Evolutionary conservation across 2,797 vertebrate species (phyloP), one percentile per base, ranked within the genome.

Genomic region (Acanthis flammea): DNA sequence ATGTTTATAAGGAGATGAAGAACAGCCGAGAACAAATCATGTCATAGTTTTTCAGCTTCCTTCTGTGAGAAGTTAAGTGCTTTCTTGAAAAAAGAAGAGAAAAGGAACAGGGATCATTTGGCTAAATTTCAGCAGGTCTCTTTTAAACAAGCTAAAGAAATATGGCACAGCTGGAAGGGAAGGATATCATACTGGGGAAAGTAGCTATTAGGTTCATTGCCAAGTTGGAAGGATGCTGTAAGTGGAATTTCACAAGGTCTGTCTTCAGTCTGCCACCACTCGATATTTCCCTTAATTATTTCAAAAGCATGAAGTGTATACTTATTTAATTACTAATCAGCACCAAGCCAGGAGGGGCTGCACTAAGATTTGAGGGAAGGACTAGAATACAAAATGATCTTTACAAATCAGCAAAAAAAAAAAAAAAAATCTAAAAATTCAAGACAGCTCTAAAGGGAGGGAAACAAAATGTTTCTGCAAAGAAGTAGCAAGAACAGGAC

Each of bases 311-410:
- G 94, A 94, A 96, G 95, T 94, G 82, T 96, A 94, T 92, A 96
- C 93, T 96, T 96, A 95, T 94, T 96, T 96, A 96, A 96, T 96
- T 96, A 95, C 95, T 96, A 96, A 96, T 96, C 96, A 96, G 94
- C 79, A 90, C 85, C 87, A 88, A 94, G 82, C 76, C 81, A 94
- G 75, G 76, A 94, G 75, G 82, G 50, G 27, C 39, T 90, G 78
- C 53, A 65, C 7, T 90, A 80, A 88, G 87, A 91, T 94, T 90
- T 94, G 70, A 94, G 10, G 54, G 23, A 68, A 92, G 42, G 87
- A 92, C 39, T 83, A 41, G 93, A 94, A 95, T 96, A 83, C 42
- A 50, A 82, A 96, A 94, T 90, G 10, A 88, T 75, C 58, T 61
- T 48, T 47, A 72, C n/a, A 86, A 90, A 84, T 53, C 19, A 85